Base-by-base conservation (phyloP, 2,888 invertebrate genomes). In the Eupeodes latifasciatus region DNA sequence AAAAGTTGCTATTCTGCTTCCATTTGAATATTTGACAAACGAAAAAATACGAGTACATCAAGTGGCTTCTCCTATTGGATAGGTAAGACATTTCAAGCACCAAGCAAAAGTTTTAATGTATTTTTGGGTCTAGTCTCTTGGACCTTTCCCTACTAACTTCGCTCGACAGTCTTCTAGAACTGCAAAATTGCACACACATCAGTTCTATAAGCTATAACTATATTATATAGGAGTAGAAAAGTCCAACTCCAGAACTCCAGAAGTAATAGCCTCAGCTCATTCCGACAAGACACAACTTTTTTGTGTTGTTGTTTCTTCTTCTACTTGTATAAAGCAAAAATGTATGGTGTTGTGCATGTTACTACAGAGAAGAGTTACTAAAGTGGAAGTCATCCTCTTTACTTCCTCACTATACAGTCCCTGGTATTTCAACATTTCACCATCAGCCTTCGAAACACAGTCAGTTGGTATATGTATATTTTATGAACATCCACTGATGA, bases 41-140 rank as follows among this genome's bases (percentile, higher is more conserved):
- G 83, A 55, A 84, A 80, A 80, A 83, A 83, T 86, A 87, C n/a
- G n/a, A n/a, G n/a, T n/a, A n/a, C 80, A 83, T 87, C 86, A 80
- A 79, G 79, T 83, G 71, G 49, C 71, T 74, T 61, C 75, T 49
- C 53, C 53, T 44, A 40, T 40, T n/a, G 49, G 19, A 1, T 19
- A 19, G 59, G 80, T 64, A 71, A 71, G 76, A 71, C 64, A 76
- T 81, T 85, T 69, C 59, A 59, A 72, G 59, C 71, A 80, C 83
- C 53, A 76, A 67, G 84, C 76, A 80, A 77, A 77, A 76, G 62
- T 81, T 84, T 82, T 61, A 72, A 61, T 85, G 71, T 81, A 64
- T 72, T 72, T 53, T 71, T 36, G 47, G 55, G 40, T 51, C 55
- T 27, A 0, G 2, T 27, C 16, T 40, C 49, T 66, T 66, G 10